phyloP scores from a whole-genome alignment of 2,797 vertebrate species.

The Melanotaenia trifasciata region DNA sequence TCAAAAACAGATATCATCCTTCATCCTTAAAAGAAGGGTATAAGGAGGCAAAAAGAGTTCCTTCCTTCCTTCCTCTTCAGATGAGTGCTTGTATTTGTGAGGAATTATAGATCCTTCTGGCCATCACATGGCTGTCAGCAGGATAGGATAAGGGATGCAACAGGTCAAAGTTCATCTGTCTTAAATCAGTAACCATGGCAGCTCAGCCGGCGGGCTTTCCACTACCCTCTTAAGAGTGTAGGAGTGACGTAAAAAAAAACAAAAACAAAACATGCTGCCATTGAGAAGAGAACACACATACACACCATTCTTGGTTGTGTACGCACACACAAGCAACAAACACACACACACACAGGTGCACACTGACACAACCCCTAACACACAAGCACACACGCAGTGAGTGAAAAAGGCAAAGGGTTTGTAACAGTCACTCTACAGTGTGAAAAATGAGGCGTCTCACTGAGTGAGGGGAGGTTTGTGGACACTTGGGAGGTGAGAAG shows the following conservation, averaged over 20 bases:
- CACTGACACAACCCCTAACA: slow-evolving; percentile 75
- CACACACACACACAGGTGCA: slow-evolving; percentile 56
- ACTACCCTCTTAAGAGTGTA: slow-evolving; percentile 79
- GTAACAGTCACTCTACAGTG: slow-evolving; percentile 98
- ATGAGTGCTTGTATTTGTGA: slow-evolving; percentile 88
- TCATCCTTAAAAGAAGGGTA: slow-evolving; percentile 75
- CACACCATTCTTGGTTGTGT: slow-evolving; percentile 49
- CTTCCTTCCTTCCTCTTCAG: slow-evolving; percentile 88
- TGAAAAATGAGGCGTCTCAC: slow-evolving; percentile 91
- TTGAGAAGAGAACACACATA: slow-evolving; percentile 67
- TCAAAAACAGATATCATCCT: slow-evolving; percentile 85
- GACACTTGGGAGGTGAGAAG: slow-evolving; percentile 91
- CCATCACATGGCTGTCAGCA: slow-evolving; percentile 96
- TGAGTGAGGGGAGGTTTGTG: slow-evolving; percentile 94
- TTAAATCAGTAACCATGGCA: slow-evolving; percentile 80
- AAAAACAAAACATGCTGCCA: slow-evolving; percentile 74
- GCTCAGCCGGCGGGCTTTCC: slow-evolving; percentile 75
- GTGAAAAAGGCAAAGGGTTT: slow-evolving; percentile 92
- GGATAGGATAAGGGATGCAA: slow-evolving; percentile 78
- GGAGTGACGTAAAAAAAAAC: slow-evolving; percentile 75
- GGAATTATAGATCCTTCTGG: slow-evolving; percentile 90
- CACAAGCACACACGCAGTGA: slow-evolving; percentile 78
- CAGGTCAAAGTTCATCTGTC: slow-evolving; percentile 79
- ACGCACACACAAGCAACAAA: slow-evolving; percentile 36
- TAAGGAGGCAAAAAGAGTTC: slow-evolving; percentile 81